Percentiles rank a stretch among this genome's conserved stretches.
Conservation (phyloP, 53 echinoderm and acorn worm species). For the Stichopus horrens region DNA sequence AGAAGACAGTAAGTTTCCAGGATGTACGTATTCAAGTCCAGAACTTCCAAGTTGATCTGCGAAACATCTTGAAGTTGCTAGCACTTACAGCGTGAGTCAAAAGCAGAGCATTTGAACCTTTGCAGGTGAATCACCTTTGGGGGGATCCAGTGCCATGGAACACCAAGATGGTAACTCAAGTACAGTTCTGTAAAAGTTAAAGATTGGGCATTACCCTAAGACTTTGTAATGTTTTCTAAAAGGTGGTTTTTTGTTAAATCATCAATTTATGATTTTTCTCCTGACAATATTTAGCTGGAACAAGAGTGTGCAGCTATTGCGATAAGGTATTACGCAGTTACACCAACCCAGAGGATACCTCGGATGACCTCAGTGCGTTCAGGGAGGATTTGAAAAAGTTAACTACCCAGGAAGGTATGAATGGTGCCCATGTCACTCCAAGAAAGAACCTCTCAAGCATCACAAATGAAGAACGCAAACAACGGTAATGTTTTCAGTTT, state of each 20-base stretch:
- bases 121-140: no score
- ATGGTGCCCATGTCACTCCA: constrained; percentile 54
- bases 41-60: no score
- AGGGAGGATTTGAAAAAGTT: constrained; percentile 80
- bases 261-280: no score
- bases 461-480: constrained; percentile 51
- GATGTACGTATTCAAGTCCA: no score
- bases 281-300: constrained; percentile 50
- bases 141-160: no score
- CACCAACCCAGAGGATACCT: constrained; percentile 67
- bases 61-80: no score
- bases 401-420: constrained; percentile 45
- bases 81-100: neutral
- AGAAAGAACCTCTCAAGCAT: constrained; percentile 54
- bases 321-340: constrained; percentile 90
- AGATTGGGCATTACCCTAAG: no score
- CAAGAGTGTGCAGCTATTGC: constrained; percentile 89
- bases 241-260: no score
- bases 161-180: no score
- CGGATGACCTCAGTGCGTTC: constrained; percentile 71
- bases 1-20: no score
- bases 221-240: neutral
- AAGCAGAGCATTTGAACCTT: neutral
- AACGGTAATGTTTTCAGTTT: constrained; percentile 3
- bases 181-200: no score